Percentiles rank a stretch among this genome's conserved stretches.
Conservation (phyloP, 2,113 vertebrate species). For the Nycticorax nycticorax region DNA sequence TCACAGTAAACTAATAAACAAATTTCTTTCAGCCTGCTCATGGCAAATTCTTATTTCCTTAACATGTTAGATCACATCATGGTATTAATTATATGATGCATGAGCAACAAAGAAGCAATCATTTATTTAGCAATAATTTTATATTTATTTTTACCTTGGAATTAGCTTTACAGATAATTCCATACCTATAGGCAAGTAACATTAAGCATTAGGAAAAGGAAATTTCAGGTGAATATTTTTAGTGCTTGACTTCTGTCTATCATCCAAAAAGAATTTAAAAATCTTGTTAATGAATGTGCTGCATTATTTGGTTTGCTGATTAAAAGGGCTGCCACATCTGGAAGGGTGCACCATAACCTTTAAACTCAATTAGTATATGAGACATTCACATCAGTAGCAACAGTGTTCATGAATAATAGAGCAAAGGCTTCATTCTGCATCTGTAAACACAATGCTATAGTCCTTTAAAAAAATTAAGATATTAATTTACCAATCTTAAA, state of each 20-base stretch:
- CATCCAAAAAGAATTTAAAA: background rate
- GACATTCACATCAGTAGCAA: conserved; percentile 43
- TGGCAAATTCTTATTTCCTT: conserved; percentile 76
- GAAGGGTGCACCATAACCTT: conserved; percentile 58
- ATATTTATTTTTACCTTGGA: conserved; percentile 38
- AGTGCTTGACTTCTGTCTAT: conserved; percentile 20
- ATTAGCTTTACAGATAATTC: conserved; percentile 46
- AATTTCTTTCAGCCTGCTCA: conserved; percentile 67
- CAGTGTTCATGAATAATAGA: conserved; percentile 20
- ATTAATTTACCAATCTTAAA: conserved; percentile 65
- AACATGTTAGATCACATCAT: conserved; percentile 75
- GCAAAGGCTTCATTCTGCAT: conserved; percentile 46
- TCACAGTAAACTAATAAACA: conserved; percentile 80
- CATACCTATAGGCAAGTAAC: background rate
- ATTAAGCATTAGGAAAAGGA: conserved; percentile 19
- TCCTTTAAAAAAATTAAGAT: conserved; percentile 62
- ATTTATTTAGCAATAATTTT: conserved; percentile 58
- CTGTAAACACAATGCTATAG: conserved; percentile 42
- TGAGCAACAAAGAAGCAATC: conserved; percentile 61
- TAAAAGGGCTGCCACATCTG: conserved; percentile 37
- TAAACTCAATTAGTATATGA: conserved; percentile 60
- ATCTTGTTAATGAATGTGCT: conserved; percentile 14
- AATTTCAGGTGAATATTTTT: conserved; percentile 29
- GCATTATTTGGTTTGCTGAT: conserved; percentile 42
- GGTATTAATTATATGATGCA: conserved; percentile 78